Evolutionary conservation across 92 coral and sea anemone species (phyloP).

Genomic region (Palythoa grandis): DNA sequence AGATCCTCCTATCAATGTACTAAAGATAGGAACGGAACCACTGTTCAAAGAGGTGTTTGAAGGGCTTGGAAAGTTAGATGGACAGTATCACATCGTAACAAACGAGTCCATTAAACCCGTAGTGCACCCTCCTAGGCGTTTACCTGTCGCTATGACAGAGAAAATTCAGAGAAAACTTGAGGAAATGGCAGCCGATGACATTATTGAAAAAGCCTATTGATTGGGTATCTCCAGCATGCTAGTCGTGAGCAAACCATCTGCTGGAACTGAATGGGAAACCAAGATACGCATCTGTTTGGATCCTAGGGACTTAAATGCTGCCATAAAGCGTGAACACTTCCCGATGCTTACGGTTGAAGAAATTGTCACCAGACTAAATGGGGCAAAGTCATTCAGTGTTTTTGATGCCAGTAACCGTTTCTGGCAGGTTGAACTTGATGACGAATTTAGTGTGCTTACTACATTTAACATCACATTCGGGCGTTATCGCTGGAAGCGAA

Average conservation of each 20-base stretch:
- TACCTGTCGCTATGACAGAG: not conserved
- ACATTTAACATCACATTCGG: slow-evolving; percentile 51
- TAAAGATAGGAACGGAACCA: not conserved
- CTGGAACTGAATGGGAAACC: not conserved
- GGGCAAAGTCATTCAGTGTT: slow-evolving; percentile 41
- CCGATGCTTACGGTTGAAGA: slow-evolving; percentile 46
- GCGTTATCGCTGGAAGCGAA: slow-evolving; percentile 25
- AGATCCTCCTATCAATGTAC: slow-evolving; percentile 11
- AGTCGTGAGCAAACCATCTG: slow-evolving; percentile 21
- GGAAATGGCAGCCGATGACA: not conserved
- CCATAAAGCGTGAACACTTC: slow-evolving; percentile 10
- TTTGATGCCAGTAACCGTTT: slow-evolving; percentile 47
- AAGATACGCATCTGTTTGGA: slow-evolving; percentile 11
- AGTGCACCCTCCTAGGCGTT: not conserved
- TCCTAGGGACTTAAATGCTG: not conserved
- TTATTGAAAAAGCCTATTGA: slow-evolving; percentile 14
- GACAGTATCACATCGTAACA: slow-evolving; percentile 41
- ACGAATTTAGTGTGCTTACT: slow-evolving; percentile 38
- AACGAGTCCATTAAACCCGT: slow-evolving; percentile 40
- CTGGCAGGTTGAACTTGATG: slow-evolving; percentile 39
- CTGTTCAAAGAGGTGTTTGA: slow-evolving; percentile 35
- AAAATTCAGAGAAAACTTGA: slow-evolving; percentile 1
- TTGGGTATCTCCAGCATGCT: slow-evolving; percentile 48
- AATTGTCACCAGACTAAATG: slow-evolving; percentile 38
- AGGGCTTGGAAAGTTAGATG: slow-evolving; percentile 53